Evolutionary conservation across 2,888 invertebrate species (phyloP), one percentile per base, ranked within the genome.

Genomic region (Phlogophora meticulosa): DNA sequence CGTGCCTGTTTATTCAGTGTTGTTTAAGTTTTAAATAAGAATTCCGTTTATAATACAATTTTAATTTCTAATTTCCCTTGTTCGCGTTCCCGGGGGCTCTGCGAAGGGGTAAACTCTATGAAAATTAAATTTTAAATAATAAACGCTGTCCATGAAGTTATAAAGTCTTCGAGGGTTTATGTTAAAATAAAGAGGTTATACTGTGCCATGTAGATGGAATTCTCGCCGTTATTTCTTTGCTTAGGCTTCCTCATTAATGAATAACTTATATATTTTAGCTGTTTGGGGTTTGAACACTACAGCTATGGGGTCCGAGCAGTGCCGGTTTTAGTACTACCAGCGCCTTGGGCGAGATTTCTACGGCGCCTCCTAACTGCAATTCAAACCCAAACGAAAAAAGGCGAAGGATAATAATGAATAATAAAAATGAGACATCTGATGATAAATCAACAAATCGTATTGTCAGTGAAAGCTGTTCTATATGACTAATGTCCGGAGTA

Each of bases 101-200:
- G 13, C 15, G 28, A 61, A 72, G 24, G 34, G 56, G 46, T 64
- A 52, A 69, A 36, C 11, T 64, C 42, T 42, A 58, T 58, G 71
- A 34, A 76, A 75, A 76, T 71, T 72, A 52, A 75, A 71, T 61
- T 71, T 62, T 71, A 57, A 65, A 71, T 71, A 61, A 58, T 58
- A 55, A 75, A 71, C 34, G 28, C 10, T 49, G 32, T 9, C 28
- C 60, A 58, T 55, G 38, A 69, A 75, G 46, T 59, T 61, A 32
- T 45, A 17, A 62, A 57, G 52, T 51, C 56, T 65, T 65, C 28
- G 24, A 45, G 13, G 40, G 58, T 59, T 59, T 59, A 38, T 51
- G 38, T 42, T 72, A 36, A 53, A 58, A 49, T 53, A 17, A 22
- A 43, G 49, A 62, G 53, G 32, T 53, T 20, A 17, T 48, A 36